phyloP scores from a whole-genome alignment of 2,113 vertebrate species.

The Anguilla rostrata region DNA sequence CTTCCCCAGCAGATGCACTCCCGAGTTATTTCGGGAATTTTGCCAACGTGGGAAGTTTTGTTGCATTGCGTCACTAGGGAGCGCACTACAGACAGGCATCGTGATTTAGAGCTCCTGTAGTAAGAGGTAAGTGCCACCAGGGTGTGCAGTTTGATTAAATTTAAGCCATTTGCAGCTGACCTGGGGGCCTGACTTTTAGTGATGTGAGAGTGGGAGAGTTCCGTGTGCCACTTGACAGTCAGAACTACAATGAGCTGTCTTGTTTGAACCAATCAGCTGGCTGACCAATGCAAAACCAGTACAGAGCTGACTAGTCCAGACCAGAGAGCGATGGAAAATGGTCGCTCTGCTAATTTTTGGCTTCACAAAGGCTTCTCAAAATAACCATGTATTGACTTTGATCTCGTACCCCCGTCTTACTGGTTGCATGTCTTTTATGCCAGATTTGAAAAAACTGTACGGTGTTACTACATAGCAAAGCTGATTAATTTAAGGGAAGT shows the following conservation, averaged over 20 bases:
- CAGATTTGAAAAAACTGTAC: no score
- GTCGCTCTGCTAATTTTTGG: neutral
- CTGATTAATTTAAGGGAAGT: neutral
- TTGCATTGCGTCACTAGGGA: no score
- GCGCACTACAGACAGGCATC: no score
- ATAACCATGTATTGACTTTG: neutral
- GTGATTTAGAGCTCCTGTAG: no score
- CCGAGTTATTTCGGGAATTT: no score
- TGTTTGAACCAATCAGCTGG: neutral
- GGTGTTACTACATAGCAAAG: neutral
- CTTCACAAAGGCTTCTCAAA: neutral
- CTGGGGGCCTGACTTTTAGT: no score
- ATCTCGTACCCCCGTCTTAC: neutral
- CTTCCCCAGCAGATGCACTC: no score
- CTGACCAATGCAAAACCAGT: no score
- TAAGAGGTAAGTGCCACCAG: neutral
- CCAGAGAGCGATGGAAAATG: no score
- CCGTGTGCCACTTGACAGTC: neutral
- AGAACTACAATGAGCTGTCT: neutral
- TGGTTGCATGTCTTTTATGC: neutral
- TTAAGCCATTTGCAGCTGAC: no score
- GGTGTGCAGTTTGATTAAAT: neutral
- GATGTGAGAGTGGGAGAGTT: neutral
- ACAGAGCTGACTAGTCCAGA: no score
- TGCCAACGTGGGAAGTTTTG: no score